Conservation (phyloP, 2,797 vertebrate genomes). For the Selene dorsalis region DNA sequence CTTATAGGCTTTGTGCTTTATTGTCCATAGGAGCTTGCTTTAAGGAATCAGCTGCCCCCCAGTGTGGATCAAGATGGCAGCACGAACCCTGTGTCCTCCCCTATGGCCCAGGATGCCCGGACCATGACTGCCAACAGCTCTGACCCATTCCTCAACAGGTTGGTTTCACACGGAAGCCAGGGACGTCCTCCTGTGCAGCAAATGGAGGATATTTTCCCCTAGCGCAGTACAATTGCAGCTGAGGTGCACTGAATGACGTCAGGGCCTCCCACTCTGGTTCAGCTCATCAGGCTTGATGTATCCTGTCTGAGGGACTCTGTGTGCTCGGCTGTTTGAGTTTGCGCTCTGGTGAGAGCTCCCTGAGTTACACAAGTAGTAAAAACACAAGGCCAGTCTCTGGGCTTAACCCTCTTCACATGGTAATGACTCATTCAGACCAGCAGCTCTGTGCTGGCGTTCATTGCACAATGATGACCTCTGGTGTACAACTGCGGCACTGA, state of each 20-base stretch:
- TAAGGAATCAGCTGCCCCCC: slow-evolving; percentile 95
- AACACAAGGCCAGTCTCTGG: slow-evolving; percentile 64
- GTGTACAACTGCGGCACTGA: slow-evolving; percentile 49
- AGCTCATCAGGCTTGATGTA: slow-evolving; percentile 9
- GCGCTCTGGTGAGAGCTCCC: slow-evolving; percentile 47
- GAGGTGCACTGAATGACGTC: slow-evolving; percentile 21
- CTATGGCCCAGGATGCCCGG: slow-evolving; percentile 95
- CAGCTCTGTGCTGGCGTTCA: slow-evolving; percentile 15
- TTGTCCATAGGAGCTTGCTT: slow-evolving; percentile 90
- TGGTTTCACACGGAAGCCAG: slow-evolving; percentile 65
- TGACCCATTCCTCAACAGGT: slow-evolving; percentile 99
- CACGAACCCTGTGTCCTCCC: slow-evolving; percentile 93
- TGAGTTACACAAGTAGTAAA: slow-evolving; percentile 70
- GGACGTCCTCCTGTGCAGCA: background rate
- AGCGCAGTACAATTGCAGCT: background rate
- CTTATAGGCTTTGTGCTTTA: slow-evolving; percentile 39
- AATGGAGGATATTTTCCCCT: slow-evolving; percentile 1
- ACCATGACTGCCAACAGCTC: slow-evolving; percentile 99
- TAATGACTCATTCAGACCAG: slow-evolving; percentile 71
- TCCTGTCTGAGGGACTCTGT: slow-evolving; percentile 24
- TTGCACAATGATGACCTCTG: slow-evolving; percentile 74
- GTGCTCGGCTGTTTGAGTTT: slow-evolving; percentile 22
- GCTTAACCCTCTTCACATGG: slow-evolving; percentile 77
- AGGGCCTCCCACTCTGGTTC: slow-evolving; percentile 28
- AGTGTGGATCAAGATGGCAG: slow-evolving; percentile 95